Evolutionary conservation across 2,888 invertebrate genomes (phyloP).

Genomic region (Cylindroiulus punctatus): DNA sequence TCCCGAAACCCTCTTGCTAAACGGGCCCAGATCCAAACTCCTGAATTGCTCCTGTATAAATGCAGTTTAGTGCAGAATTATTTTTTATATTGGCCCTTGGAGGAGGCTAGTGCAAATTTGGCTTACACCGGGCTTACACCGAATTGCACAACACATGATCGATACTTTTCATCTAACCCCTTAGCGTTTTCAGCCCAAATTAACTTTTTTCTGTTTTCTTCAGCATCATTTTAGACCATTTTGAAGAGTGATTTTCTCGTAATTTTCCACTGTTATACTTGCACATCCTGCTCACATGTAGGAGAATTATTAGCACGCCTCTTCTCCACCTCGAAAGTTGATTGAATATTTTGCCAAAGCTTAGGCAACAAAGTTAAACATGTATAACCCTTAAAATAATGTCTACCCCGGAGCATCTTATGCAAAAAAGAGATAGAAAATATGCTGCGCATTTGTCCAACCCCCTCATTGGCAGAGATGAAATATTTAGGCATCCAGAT

Average conservation of each 20-base stretch:
- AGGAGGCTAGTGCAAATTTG: not conserved
- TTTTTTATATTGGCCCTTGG: not conserved
- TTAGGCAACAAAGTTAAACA: slow-evolving; percentile 5
- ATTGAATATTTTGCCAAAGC: slow-evolving; percentile 21
- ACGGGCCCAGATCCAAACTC: not conserved
- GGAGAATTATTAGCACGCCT: not conserved
- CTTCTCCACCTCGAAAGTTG: not conserved
- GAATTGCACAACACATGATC: too few species aligned
- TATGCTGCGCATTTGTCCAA: slow-evolving; percentile 9
- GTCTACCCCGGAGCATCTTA: slow-evolving; percentile 26
- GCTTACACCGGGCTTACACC: too few species aligned
- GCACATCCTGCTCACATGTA: not conserved
- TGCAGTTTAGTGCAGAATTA: not conserved
- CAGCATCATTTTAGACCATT: not conserved
- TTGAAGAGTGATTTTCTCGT: not conserved
- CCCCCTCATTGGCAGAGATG: not conserved
- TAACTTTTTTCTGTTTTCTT: not conserved
- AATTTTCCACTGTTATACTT: not conserved
- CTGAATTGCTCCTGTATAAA: not conserved
- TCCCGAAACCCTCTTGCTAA: not conserved
- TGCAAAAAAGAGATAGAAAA: not conserved
- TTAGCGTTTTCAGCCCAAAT: not conserved
- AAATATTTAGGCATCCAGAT: slow-evolving; percentile 24
- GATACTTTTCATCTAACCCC: not conserved
- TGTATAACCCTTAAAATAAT: slow-evolving; percentile 17